Percentiles rank a stretch among this genome's conserved stretches.
These are phyloP conservation scores for Nothobranchius kuhntae DNA, from an alignment of 2,113 vertebrate genomes.

Conservation along the genomic window DNA sequence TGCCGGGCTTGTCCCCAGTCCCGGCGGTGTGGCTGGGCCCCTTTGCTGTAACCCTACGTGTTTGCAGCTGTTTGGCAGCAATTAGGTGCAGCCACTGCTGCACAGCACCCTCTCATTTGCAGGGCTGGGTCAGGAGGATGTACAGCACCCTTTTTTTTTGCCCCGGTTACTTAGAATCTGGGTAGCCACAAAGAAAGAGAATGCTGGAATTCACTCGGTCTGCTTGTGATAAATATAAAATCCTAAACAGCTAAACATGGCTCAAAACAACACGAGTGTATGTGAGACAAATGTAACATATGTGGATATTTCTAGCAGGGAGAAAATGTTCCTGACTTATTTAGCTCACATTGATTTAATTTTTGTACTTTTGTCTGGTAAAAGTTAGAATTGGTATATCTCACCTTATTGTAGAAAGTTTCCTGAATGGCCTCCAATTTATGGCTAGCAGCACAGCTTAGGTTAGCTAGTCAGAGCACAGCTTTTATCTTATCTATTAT, in stretches of 20 bases:
- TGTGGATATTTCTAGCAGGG: constrained; percentile 46
- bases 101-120: constrained; percentile 82
- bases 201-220: constrained; percentile 73
- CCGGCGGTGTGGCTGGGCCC: constrained; percentile 51
- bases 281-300: constrained; percentile 56
- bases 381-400: no score
- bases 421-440: no score
- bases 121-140: constrained; percentile 78
- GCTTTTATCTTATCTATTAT: no score
- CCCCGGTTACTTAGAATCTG: constrained; percentile 53
- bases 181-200: constrained; percentile 69
- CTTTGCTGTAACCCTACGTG: constrained; percentile 57
- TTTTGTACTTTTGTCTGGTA: no score
- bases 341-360: constrained; percentile 8
- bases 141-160: constrained; percentile 64
- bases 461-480: no score
- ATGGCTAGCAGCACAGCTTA: no score
- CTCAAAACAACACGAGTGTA: constrained; percentile 53
- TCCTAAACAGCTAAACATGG: constrained; percentile 62
- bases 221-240: constrained; percentile 76
- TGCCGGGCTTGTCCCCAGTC: constrained; percentile 67
- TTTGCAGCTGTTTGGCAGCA: constrained; percentile 78
- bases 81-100: constrained; percentile 77
- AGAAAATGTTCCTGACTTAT: constrained; percentile 21
- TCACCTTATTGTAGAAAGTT: no score